Base-by-base conservation (phyloP, 37 sponge, comb jelly and placozoan genomes). In the Cliona cf. orientalis region DNA sequence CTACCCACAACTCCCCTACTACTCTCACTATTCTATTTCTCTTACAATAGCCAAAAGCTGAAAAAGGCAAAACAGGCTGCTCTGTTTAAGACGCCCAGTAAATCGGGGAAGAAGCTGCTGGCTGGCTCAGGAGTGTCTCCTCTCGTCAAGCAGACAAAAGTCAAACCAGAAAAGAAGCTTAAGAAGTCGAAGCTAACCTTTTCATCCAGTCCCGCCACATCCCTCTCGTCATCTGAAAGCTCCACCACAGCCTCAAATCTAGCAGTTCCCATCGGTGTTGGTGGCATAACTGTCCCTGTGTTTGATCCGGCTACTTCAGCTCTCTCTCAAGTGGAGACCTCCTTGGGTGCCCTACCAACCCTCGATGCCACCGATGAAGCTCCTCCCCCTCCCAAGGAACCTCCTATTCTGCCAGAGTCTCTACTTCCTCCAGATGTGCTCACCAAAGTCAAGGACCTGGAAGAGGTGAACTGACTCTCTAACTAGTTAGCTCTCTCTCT, bases 21-120 rank as follows among this genome's bases (percentile, higher is more conserved):
- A 3, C 37, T 17, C 21, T 35, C 58, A 5, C 35, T 56, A 53
- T 39, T 11, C 23, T 46, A 11, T 65, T 1, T 7, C 49, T 57
- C 31, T 5, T 36, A 12, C 33, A 26, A 40, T 22, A 91, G 91
- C 33, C 79, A 86, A 56, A 91, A 91, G 57, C 42, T 86, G 26
- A 91, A 91, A 67, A 81, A 58, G 33, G 91, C 86, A 23, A 85
- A 82, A 45, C 85, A 84, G 49, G 69, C 79, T 28, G 79, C 80
- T 29, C 22, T 79, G 29, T 46, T 38, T 22, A 80, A 49, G 46
- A 58, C 25, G 3, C 68, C 49, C 56, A 80, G 37, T n/a, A 19
- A 35, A 66, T 21, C 33, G 21, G 53, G 28, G 9, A 22, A 42
- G 56, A 2, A 44, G 26, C 29, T 42, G 44, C n/a, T 34, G 66